A percentile compares a stretch with the other conserved stretches of the same genome.
Evolutionary conservation across 2,888 invertebrate genomes (phyloP).

Genomic region (Sacculina carcini): DNA sequence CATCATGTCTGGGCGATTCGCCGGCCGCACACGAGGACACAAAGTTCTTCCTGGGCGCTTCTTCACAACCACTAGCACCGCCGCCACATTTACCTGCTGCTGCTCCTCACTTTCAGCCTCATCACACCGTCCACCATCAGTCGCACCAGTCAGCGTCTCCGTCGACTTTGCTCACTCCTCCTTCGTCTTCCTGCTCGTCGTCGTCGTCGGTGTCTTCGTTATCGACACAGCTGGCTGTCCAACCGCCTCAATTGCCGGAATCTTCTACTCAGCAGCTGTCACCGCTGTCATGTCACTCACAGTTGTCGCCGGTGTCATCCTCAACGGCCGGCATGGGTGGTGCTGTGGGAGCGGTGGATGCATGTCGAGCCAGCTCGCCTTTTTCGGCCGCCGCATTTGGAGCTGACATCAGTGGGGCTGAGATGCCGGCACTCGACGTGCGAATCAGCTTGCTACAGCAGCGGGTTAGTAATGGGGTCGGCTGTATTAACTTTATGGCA

Average conservation of each 20-base stretch:
- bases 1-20: background rate
- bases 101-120: no score
- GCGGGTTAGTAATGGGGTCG: slow-evolving; percentile 75
- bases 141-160: no score
- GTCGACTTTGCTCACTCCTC: no score
- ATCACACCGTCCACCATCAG: no score
- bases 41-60: background rate
- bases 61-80: no score
- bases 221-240: slow-evolving; percentile 4
- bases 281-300: slow-evolving; percentile 23
- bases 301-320: slow-evolving; percentile 20
- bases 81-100: no score
- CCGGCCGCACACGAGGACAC: background rate
- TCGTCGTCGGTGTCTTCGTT: slow-evolving; percentile 13
- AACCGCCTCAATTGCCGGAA: slow-evolving; percentile 36
- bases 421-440: slow-evolving; percentile 27
- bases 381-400: slow-evolving; percentile 19
- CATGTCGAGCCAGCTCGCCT: background rate
- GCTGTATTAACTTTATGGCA: no score
- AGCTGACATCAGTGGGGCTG: slow-evolving; percentile 27
- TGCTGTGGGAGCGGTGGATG: no score
- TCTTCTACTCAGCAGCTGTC: slow-evolving; percentile 22
- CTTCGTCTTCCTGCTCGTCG: no score
- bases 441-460: slow-evolving; percentile 47
- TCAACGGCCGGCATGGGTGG: background rate